Evolutionary conservation across 2,888 invertebrate species (phyloP).

Genomic region (Euproctis similis): DNA sequence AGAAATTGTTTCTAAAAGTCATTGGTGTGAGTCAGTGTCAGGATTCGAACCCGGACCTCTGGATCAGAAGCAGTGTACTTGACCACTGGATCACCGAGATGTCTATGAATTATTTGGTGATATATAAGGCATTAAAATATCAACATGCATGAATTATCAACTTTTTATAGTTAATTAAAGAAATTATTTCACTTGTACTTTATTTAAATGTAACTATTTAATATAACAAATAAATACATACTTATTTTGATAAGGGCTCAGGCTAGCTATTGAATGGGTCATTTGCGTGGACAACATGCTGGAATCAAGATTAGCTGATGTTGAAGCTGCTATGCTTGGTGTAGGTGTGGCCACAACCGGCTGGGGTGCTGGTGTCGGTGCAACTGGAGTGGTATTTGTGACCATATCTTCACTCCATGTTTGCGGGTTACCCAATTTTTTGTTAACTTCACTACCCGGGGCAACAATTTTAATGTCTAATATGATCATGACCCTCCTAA

Average conservation of each 20-base stretch:
- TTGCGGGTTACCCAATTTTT: slow-evolving; percentile 87
- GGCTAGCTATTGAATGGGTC: slow-evolving; percentile 86
- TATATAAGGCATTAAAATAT: no score
- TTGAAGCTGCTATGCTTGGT: slow-evolving; percentile 27
- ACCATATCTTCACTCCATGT: slow-evolving; percentile 73
- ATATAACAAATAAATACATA: slow-evolving; percentile 46
- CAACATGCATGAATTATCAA: no score
- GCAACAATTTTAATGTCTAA: slow-evolving; percentile 84
- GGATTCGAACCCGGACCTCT: no score
- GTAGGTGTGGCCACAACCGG: slow-evolving; percentile 28
- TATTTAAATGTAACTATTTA: no score
- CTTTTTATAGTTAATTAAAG: no score
- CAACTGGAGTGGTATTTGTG: slow-evolving; percentile 28
- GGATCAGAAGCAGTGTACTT: no score
- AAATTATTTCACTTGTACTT: no score
- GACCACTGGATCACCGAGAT: no score
- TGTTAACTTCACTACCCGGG: slow-evolving; percentile 82
- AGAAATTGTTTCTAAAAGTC: no score
- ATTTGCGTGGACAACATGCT: slow-evolving; percentile 66
- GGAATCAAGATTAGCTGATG: slow-evolving; percentile 43
- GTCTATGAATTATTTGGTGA: no score
- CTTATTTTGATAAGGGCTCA: slow-evolving; percentile 96
- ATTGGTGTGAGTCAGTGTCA: no score
- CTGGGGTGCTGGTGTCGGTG: slow-evolving; percentile 32
- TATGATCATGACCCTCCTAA: slow-evolving; percentile 90